Evolutionary conservation across 2,797 vertebrate species (phyloP), one percentile per base, ranked within the genome.

Genomic region (Lepilemur septentrionalis): DNA sequence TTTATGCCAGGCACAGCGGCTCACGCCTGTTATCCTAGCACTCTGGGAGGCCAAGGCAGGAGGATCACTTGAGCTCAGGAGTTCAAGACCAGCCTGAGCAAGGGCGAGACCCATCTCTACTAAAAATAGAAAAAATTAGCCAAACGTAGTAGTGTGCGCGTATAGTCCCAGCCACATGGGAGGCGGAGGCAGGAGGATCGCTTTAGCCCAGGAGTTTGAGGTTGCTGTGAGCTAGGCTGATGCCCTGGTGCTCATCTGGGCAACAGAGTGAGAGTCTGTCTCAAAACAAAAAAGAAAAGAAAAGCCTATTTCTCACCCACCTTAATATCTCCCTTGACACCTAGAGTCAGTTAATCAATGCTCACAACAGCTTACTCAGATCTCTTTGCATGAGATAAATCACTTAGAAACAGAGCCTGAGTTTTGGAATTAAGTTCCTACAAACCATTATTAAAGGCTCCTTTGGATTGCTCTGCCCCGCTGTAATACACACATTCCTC

Each of bases 381-480:
- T 55, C 41, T 72, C 89, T 38, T 23, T 81, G n/a, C n/a, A 38
- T 10, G 32, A 63, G 22, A 50, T 13, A 78, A 25, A 57, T 30
- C n/a, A 61, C 22, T 90, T 48, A 82, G 28, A 89, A 63, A 48
- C 22, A 41, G 63, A 89, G 14, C 6, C 22, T 4, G 17, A 88
- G 72, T 48, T 78, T 79, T 81, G n/a, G 65, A 87, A 76, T 78
- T 67, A 73, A 46, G 73, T 48, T 69, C 52, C 52, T 32, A 46
- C 30, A 43, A 57, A 50, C n/a, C 23, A 17, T 61, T 41, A 65
- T 9, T 9, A 43, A 69, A 93, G 46, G 15, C 23, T 65, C 46
- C 11, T 69, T 72, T 90, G 35, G 67, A 85, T 67, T 67, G 10
- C 78, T 79, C 35, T 46, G 67, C 30, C 50, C 43, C n/a, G 35